These are phyloP conservation scores for Lamprotornis superbus DNA, from an alignment of 2,113 vertebrate species.

Conservation along the genomic window DNA sequence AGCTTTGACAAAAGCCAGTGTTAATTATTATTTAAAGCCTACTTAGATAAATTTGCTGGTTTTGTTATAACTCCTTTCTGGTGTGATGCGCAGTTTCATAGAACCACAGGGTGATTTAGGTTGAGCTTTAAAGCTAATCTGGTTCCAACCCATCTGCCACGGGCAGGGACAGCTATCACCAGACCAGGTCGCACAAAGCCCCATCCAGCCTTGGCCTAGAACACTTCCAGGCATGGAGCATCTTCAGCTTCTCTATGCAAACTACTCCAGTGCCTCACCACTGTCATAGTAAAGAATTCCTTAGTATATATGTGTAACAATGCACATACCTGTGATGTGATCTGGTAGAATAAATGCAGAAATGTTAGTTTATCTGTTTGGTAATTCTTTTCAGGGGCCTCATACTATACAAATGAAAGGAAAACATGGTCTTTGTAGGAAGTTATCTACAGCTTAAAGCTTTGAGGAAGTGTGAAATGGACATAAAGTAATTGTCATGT, in stretches of 20 bases:
- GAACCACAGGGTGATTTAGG: background rate
- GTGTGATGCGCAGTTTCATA: background rate
- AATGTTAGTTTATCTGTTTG: background rate
- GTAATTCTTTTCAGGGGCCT: background rate
- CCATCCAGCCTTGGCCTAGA: background rate
- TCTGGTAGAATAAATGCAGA: background rate
- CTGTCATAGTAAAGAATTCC: background rate
- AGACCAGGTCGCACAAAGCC: background rate
- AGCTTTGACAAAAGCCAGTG: background rate
- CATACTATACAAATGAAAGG: accelerated
- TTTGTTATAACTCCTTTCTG: background rate
- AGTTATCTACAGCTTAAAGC: background rate
- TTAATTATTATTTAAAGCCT: background rate
- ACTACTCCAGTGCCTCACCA: background rate
- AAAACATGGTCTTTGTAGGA: background rate
- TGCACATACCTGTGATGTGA: background rate
- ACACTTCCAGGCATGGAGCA: background rate
- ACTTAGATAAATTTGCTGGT: background rate
- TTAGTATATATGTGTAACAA: background rate
- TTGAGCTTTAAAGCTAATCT: background rate
- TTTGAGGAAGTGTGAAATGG: background rate
- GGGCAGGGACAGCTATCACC: background rate
- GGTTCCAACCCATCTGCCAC: background rate
- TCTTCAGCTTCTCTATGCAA: background rate
- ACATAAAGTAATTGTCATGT: background rate